Base-by-base conservation (phyloP, 2,888 invertebrate species). In the Urechis unicinctus region DNA sequence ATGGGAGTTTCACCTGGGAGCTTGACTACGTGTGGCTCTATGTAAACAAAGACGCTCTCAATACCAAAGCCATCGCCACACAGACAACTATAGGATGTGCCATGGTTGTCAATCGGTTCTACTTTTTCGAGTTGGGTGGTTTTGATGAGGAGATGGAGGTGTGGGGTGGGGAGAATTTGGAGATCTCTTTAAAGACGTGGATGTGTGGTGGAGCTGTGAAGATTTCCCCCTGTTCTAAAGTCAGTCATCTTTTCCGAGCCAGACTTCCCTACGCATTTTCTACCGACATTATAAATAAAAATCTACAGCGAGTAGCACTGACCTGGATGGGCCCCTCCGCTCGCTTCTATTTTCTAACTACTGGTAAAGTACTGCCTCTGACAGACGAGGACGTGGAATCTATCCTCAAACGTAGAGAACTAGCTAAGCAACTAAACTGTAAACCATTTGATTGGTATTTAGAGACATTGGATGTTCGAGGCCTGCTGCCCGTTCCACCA, bases 151-250 rank as follows among this genome's bases (percentile, higher is more conserved):
- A 44, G 2, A 55, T 61, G 58, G 49, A 22, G 28, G 56, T 61
- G 22, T 61, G 61, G 61, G 61, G 61, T 9, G 61, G 61, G n/a
- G 61, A 61, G 46, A 61, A 61, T 42, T 49, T 61, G 42, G 61
- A 61, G 50, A 43, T 61, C 21, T 58, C 61, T 47, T 64, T 67
- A 51, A 64, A 82, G 83, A 91, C 92, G 21, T 97, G 96, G 96
- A 96, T 96, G 96, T 97, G 96, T 72, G 95, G 95, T 55, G 96
- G 96, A 52, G 91, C 90, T 0, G 79, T 96, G 64, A 93, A 95
- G 80, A 95, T 96, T 63, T 87, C 94, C 29, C 96, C 96, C 1
- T 96, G 96, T 76, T 94, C 93, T 6, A 94, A 95, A 79, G 95
- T 96, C 47, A 96, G 96, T 4, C 96, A 97, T 80, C 94, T 97